Percentiles rank a stretch among this genome's conserved stretches.
phyloP scores from a whole-genome alignment of 1,140 invertebrate species.

The Temnothorax curvispinosus region DNA sequence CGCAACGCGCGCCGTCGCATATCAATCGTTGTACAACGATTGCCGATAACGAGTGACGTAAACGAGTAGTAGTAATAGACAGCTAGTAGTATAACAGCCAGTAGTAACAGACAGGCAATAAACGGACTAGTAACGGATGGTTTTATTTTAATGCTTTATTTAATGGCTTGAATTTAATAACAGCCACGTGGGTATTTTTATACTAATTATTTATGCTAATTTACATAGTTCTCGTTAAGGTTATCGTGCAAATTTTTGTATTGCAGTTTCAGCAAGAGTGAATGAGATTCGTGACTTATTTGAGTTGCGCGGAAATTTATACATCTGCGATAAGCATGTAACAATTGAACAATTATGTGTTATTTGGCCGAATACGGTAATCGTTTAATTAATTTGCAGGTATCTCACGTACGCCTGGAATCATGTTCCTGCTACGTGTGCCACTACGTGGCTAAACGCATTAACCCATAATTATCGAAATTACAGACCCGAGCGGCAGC shows the following conservation, averaged over 20 bases:
- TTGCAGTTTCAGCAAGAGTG: background rate
- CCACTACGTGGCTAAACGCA: constrained; percentile 75
- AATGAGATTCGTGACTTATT: constrained; percentile 7
- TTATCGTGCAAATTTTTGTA: background rate
- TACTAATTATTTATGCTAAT: background rate
- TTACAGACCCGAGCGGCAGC: constrained; percentile 71
- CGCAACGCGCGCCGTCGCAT: background rate
- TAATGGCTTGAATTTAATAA: background rate
- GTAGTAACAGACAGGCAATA: background rate
- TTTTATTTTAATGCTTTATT: background rate
- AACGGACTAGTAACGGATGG: background rate
- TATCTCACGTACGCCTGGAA: constrained; percentile 74
- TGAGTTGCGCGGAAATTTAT: constrained; percentile 17
- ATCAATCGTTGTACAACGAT: background rate
- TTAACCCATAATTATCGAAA: constrained; percentile 81
- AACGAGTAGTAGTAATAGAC: background rate
- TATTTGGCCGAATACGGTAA: constrained; percentile 67
- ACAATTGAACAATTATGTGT: constrained; percentile 59
- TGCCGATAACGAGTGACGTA: background rate
- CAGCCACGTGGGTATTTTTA: background rate
- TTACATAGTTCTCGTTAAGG: background rate
- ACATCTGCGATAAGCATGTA: constrained; percentile 25
- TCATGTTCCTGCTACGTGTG: constrained; percentile 73
- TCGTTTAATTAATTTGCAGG: constrained; percentile 79
- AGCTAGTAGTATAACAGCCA: background rate